Evolutionary conservation across 2,888 invertebrate genomes (phyloP), one percentile per base, ranked within the genome.

Genomic region (Phania funesta): DNA sequence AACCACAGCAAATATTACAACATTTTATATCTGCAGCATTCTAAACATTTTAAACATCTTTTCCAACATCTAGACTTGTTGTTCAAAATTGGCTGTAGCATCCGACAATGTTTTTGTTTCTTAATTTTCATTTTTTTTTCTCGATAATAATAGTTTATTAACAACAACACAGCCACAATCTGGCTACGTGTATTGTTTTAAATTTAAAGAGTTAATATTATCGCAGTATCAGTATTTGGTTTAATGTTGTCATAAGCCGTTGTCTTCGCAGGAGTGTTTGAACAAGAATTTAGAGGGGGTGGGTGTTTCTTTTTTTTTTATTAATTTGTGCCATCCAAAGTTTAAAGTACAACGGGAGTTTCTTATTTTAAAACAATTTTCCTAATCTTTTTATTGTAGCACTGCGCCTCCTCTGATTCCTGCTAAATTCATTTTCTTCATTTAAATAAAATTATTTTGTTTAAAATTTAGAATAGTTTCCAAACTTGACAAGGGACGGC

Each of bases 71-170:
- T 9, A 4, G 8, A 20, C 35, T 56, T 54, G 56, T 65, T 56
- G 44, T 38, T 44, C 58, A 46, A 71, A 76, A 71, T 62, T 26
- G 44, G 58, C 32, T 48, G 46, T 35, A 46, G 52, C 70, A 44
- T 16, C 64, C 46, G 22, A 64, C 46, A 76, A 54, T 44, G 26
- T 65, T 54, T 44, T 29, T 58, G 16, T 22, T 24, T 35, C 20
- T 32, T 0, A 18, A 58, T n/a, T 29, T 35, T 44, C 16, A 22
- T 56, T 68, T 74, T 67, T 41, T 80, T 73, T 54, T 73, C 1
- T 75, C 68, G 71, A 80, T 84, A 81, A 83, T 84, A 83, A 81
- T 83, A 77, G 81, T 81, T 84, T 84, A 84, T 83, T 78, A 81
- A 79, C 64, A 73, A 76, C 80, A 80, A 80, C 74, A 62, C n/a